Conservation (phyloP, 1,140 invertebrate genomes). For the Heliconius himera region DNA sequence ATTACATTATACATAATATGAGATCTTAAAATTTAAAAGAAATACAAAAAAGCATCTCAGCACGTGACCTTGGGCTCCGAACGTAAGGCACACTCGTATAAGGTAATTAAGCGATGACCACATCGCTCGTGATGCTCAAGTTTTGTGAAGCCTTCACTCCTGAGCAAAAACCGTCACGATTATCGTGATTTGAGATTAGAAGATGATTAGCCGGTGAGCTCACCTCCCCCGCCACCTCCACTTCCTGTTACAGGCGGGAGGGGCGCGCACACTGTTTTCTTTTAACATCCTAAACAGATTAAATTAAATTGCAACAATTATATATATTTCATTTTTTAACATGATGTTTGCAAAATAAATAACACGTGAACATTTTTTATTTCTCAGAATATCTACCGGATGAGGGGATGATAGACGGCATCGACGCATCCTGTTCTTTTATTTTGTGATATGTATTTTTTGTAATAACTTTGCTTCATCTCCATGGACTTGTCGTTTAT, state of each 20-base stretch:
- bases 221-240: background rate
- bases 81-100: background rate
- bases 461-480: too few species aligned
- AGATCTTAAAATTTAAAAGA: background rate
- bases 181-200: background rate
- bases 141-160: background rate
- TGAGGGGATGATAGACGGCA: background rate
- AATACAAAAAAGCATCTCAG: background rate
- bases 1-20: too few species aligned
- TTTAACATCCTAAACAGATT: background rate
- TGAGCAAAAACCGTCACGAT: constrained; percentile 17
- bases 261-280: background rate
- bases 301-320: background rate
- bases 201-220: constrained; percentile 6
- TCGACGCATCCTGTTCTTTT: background rate
- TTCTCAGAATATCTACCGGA: background rate
- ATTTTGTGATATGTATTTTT: too few species aligned
- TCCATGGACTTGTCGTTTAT: too few species aligned
- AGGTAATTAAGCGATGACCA: constrained; percentile 29
- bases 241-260: background rate
- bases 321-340: background rate
- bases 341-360: background rate
- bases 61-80: background rate
- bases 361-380: background rate
- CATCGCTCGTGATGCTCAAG: constrained; percentile 23